Evolutionary conservation across 2,888 invertebrate genomes (phyloP).

Genomic region (Scaptodrosophila latifasciaeformis): DNA sequence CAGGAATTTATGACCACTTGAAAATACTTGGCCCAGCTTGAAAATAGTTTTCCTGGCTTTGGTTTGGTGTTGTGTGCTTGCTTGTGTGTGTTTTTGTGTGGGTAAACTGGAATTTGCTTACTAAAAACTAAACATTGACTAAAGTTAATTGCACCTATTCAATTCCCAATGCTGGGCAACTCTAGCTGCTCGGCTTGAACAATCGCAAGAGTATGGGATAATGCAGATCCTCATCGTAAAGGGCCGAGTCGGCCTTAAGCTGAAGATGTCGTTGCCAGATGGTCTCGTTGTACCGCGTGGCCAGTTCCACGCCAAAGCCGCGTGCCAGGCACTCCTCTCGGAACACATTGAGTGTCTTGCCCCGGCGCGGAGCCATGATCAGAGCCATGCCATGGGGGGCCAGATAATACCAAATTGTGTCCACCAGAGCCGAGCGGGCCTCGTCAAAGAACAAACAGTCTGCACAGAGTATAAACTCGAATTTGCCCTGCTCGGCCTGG

Average conservation of each 20-base stretch:
- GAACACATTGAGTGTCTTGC: constrained; percentile 83
- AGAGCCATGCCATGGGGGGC: constrained; percentile 80
- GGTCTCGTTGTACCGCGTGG: constrained; percentile 79
- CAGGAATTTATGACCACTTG: too few relatives aligned
- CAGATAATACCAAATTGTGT: constrained; percentile 81
- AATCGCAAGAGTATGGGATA: constrained; percentile 82
- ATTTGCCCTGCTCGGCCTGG: constrained; percentile 75
- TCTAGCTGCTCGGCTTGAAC: constrained; percentile 60
- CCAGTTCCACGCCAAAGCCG: constrained; percentile 78
- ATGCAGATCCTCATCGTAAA: constrained; percentile 83
- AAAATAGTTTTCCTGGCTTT: not conserved
- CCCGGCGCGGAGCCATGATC: constrained; percentile 86
- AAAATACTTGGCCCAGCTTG: too few relatives aligned
- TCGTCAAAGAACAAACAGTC: constrained; percentile 89
- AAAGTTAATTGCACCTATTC: constrained; percentile 44
- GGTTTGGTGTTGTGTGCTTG: not conserved
- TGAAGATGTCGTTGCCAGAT: constrained; percentile 83
- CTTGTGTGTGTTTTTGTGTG: constrained; percentile 13
- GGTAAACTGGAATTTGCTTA: constrained; percentile 63
- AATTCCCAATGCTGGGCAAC: not conserved
- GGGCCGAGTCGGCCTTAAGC: constrained; percentile 77
- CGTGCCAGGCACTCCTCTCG: constrained; percentile 78
- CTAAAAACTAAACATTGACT: constrained; percentile 62
- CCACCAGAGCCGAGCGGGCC: constrained; percentile 80
- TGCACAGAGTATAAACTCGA: constrained; percentile 85